A percentile compares a stretch with the other conserved stretches of the same genome.
Conservation (phyloP, 2,113 vertebrate genomes). For the Nanorana parkeri region DNA sequence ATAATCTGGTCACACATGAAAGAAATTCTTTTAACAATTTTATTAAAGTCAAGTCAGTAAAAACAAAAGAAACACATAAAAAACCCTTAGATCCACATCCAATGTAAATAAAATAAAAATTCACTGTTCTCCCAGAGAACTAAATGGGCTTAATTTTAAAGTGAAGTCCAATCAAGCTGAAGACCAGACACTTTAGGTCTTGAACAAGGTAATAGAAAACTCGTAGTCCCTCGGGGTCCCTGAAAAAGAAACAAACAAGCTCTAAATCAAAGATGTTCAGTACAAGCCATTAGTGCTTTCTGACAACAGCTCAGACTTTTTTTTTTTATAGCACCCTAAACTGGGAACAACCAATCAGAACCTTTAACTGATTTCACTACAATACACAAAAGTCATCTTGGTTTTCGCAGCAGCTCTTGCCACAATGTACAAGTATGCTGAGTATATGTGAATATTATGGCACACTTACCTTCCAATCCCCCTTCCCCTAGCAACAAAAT, state of each 20-base stretch:
- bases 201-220: conserved; percentile 99
- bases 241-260: conserved; percentile 65
- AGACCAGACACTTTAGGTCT: conserved; percentile 97
- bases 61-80: conserved; percentile 37
- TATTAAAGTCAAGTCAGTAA: conserved; percentile 37
- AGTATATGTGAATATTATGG: no score
- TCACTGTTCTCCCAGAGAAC: conserved; percentile 29
- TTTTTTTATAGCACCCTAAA: no score
- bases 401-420: no score
- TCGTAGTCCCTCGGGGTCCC: conserved; percentile 95
- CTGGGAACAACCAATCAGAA: no score
- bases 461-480: no score
- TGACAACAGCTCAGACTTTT: no score
- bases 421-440: no score
- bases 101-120: conserved; percentile 60
- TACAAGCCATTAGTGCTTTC: background rate
- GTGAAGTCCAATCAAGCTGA: conserved; percentile 97
- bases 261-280: background rate
- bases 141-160: conserved; percentile 99
- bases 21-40: conserved; percentile 2
- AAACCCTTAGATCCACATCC: background rate
- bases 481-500: no score
- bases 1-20: no score
- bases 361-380: no score
- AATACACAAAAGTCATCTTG: no score